A percentile compares a stretch with the other conserved stretches of the same genome.
Evolutionary conservation across 2,888 invertebrate genomes (phyloP).

Genomic region (Lampropteryx suffumata): DNA sequence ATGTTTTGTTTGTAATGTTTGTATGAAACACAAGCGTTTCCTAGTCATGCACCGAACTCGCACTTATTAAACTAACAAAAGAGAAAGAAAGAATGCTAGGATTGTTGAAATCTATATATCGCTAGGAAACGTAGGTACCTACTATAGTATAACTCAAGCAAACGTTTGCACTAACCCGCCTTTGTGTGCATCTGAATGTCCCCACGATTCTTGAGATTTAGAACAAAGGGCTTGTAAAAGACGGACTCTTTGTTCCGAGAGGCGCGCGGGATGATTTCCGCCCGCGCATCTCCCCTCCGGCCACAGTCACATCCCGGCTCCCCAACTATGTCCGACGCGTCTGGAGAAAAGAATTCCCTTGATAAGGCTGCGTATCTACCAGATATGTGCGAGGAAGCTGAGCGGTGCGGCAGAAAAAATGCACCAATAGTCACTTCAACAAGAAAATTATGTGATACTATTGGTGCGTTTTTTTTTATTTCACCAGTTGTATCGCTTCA

Average conservation of each 20-base stretch:
- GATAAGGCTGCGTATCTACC: too few species aligned
- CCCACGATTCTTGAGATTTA: slow-evolving; percentile 24
- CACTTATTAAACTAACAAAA: neutral
- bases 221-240: slow-evolving; percentile 32
- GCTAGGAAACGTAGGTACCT: slow-evolving; percentile 7
- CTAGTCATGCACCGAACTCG: slow-evolving; percentile 7
- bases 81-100: neutral
- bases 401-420: too few species aligned
- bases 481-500: too few species aligned
- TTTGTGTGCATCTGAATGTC: slow-evolving; percentile 24
- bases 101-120: neutral
- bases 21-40: slow-evolving; percentile 6
- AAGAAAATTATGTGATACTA: too few species aligned
- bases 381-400: too few species aligned
- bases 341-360: slow-evolving; percentile 38
- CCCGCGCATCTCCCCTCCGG: slow-evolving; percentile 12
- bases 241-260: slow-evolving; percentile 31
- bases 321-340: slow-evolving; percentile 34
- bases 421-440: too few species aligned
- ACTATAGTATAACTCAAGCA: slow-evolving; percentile 6
- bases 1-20: slow-evolving; percentile 13
- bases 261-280: slow-evolving; percentile 31
- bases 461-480: too few species aligned
- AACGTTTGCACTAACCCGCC: slow-evolving; percentile 20
- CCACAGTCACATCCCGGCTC: slow-evolving; percentile 29